Percentiles rank a stretch among this genome's conserved stretches.
Evolutionary conservation across 2,888 invertebrate species (phyloP).

Genomic region (Baccha elongata): DNA sequence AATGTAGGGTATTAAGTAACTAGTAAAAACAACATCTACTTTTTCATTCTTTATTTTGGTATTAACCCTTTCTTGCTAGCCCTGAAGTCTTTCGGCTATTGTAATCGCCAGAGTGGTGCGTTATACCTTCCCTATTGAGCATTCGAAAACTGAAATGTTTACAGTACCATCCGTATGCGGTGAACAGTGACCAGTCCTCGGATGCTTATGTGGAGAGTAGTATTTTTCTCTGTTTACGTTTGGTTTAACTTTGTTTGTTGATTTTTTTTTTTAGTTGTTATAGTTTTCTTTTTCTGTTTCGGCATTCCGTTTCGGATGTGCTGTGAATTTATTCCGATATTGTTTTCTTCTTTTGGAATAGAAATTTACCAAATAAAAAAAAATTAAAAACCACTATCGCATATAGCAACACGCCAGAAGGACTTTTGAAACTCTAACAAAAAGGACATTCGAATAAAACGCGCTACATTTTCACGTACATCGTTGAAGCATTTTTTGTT

Average conservation of each 20-base stretch:
- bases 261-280: neutral
- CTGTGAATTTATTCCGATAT: constrained; percentile 62
- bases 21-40: neutral
- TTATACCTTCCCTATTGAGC: constrained; percentile 45
- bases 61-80: constrained; percentile 3
- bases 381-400: constrained; percentile 11
- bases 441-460: constrained; percentile 26
- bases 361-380: constrained; percentile 15
- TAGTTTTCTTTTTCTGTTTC: constrained; percentile 30
- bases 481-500: constrained; percentile 44
- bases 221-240: constrained; percentile 67
- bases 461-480: constrained; percentile 59
- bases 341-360: constrained; percentile 32
- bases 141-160: constrained; percentile 65
- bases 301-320: constrained; percentile 67
- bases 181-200: constrained; percentile 60
- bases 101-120: constrained; percentile 62
- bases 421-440: constrained; percentile 31
- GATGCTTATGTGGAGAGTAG: constrained; percentile 43
- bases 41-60: neutral
- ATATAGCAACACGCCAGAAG: constrained; percentile 29
- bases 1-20: constrained; percentile 5
- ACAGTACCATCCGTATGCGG: constrained; percentile 63
- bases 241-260: constrained; percentile 45
- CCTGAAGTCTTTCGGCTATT: constrained; percentile 35